A percentile compares a stretch with the other conserved stretches of the same genome.
Evolutionary conservation across 2,797 vertebrate species (phyloP).

Genomic region (Selene dorsalis): DNA sequence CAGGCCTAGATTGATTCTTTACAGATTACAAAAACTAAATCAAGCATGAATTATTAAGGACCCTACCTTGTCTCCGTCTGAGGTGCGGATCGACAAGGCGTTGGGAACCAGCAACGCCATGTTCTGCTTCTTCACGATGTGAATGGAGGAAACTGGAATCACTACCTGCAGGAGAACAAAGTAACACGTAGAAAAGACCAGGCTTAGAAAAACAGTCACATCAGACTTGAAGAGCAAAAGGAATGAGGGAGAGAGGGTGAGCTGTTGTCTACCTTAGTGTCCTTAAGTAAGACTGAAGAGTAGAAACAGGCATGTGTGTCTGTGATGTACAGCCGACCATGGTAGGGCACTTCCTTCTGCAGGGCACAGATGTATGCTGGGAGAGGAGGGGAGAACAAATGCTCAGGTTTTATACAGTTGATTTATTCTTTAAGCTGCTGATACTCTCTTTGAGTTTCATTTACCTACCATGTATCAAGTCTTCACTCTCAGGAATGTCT

Average conservation of each 20-base stretch:
- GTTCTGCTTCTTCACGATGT: conserved; percentile 90
- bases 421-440: background rate
- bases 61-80: conserved; percentile 87
- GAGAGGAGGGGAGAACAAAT: background rate
- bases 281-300: conserved; percentile 88
- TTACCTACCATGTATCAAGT: conserved; percentile 85
- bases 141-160: conserved; percentile 83
- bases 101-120: conserved; percentile 90
- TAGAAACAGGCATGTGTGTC: conserved; percentile 87
- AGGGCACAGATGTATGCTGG: conserved; percentile 90
- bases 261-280: conserved; percentile 84
- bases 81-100: conserved; percentile 87
- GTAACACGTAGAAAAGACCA: background rate
- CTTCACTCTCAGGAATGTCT: conserved; percentile 82
- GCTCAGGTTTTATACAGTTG: background rate
- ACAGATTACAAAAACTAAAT: background rate
- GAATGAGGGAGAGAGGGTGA: accelerated
- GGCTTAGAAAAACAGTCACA: background rate
- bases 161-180: conserved; percentile 77
- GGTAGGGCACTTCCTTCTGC: conserved; percentile 90
- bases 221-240: background rate
- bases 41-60: background rate
- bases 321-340: conserved; percentile 88
- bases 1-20: background rate
- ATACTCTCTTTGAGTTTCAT: background rate